Evolutionary conservation across 2,797 vertebrate genomes (phyloP).

Genomic region (Limosa lapponica): DNA sequence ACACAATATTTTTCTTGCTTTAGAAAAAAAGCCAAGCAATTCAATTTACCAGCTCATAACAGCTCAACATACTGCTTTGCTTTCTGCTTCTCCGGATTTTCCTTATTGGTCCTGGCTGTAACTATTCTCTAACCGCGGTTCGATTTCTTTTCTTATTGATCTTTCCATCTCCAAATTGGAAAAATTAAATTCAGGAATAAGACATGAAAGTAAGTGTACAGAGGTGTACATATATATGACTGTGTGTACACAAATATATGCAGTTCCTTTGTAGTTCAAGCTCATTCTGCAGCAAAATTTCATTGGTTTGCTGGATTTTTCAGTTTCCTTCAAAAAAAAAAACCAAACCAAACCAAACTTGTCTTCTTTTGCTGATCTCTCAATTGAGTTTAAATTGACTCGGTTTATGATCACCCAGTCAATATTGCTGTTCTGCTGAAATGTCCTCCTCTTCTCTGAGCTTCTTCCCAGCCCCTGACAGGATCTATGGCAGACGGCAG

Average conservation of each 20-base stretch:
- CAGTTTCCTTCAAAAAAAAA: not conserved
- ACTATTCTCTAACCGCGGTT: not conserved
- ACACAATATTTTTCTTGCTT: not conserved
- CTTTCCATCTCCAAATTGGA: not conserved
- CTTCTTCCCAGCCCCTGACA: not conserved
- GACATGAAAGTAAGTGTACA: not conserved
- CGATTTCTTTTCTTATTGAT: not conserved
- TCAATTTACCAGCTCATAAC: not conserved
- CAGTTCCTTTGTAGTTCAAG: not conserved
- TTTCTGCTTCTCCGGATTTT: constrained; percentile 14
- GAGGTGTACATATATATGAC: not conserved
- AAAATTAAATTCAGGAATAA: not conserved
- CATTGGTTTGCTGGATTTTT: not conserved
- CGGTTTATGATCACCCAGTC: not conserved
- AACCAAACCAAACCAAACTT: no score
- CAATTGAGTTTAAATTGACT: not conserved
- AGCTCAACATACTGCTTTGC: not conserved
- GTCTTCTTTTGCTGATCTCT: not conserved
- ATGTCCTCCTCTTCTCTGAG: not conserved
- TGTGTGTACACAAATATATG: not conserved
- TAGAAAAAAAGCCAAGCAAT: not conserved
- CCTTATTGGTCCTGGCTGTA: not conserved
- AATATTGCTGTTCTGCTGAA: not conserved
- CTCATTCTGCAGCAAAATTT: not conserved
- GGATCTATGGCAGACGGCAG: not conserved